Percentiles rank a stretch among this genome's conserved stretches.
Evolutionary conservation across 2,888 invertebrate species (phyloP).

Genomic region (Leptinotarsa rubiginosa): DNA sequence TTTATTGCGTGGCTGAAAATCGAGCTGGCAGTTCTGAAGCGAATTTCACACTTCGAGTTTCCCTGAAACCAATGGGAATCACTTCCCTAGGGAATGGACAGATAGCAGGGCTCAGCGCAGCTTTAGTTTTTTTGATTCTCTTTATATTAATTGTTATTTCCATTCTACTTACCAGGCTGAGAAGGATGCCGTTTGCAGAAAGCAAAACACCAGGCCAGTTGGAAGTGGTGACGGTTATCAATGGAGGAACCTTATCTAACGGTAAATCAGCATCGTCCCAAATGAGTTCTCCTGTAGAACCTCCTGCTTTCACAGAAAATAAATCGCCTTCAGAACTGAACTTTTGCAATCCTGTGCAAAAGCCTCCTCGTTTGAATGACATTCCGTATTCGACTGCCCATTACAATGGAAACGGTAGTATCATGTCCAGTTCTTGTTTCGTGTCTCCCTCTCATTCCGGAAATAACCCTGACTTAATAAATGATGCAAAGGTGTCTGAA

Average conservation of each 20-base stretch:
- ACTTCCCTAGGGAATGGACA: conserved; percentile 85
- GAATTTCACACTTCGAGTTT: conserved; percentile 88
- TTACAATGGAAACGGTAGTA: conserved; percentile 76
- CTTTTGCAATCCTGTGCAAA: conserved; percentile 76
- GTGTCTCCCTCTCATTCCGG: conserved; percentile 80
- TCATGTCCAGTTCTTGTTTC: conserved; percentile 75
- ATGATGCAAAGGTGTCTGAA: conserved; percentile 74
- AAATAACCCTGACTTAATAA: conserved; percentile 88
- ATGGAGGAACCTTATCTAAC: conserved; percentile 68
- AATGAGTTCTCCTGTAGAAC: conserved; percentile 65
- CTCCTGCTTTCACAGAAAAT: conserved; percentile 63
- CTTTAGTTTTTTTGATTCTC: conserved; percentile 81
- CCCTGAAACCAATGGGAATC: conserved; percentile 82
- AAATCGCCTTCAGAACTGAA: conserved; percentile 66
- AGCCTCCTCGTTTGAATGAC: conserved; percentile 77
- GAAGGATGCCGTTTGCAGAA: conserved; percentile 79
- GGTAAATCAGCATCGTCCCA: conserved; percentile 66
- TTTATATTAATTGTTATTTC: conserved; percentile 80
- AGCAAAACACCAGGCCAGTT: conserved; percentile 82
- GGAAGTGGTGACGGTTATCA: conserved; percentile 75
- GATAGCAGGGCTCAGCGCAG: conserved; percentile 87
- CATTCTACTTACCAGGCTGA: conserved; percentile 79
- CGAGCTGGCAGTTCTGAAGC: conserved; percentile 89
- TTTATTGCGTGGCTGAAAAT: conserved; percentile 91
- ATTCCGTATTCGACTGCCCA: conserved; percentile 77